Evolutionary conservation across 2,888 invertebrate genomes (phyloP).

Genomic region (Phania funesta): DNA sequence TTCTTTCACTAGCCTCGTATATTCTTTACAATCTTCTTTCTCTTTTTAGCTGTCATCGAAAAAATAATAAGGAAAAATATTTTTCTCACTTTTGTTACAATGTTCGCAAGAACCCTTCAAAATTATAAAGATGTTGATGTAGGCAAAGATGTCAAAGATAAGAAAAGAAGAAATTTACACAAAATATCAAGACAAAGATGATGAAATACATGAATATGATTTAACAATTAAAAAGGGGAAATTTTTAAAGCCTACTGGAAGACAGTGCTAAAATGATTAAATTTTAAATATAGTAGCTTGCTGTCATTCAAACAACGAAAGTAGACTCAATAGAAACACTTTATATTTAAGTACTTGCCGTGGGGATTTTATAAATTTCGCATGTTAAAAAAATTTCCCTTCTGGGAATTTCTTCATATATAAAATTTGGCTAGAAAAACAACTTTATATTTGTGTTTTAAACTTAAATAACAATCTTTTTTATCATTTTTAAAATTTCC

Average conservation of each 20-base stretch:
- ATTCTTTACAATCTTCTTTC: not conserved
- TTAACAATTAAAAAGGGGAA: not conserved
- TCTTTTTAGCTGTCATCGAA: slow-evolving; percentile 15
- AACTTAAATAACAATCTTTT: too few relatives aligned
- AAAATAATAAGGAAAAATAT: not conserved
- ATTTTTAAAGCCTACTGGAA: not conserved
- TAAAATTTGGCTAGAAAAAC: too few relatives aligned
- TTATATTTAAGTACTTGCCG: too few relatives aligned
- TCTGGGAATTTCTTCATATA: too few relatives aligned
- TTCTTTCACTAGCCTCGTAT: not conserved
- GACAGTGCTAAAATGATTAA: too few relatives aligned
- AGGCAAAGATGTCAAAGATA: slow-evolving; percentile 53
- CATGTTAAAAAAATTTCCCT: too few relatives aligned
- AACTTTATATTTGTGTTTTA: too few relatives aligned
- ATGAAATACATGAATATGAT: slow-evolving; percentile 16
- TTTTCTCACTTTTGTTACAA: not conserved
- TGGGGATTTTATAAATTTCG: too few relatives aligned
- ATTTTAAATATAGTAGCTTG: too few relatives aligned
- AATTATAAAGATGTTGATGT: slow-evolving; percentile 29
- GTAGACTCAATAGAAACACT: too few relatives aligned
- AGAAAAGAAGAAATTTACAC: not conserved
- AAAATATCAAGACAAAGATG: slow-evolving; percentile 1
- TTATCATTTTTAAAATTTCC: too few relatives aligned
- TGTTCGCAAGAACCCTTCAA: slow-evolving; percentile 34
- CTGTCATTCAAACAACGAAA: too few relatives aligned